Evolutionary conservation across 2,113 vertebrate species (phyloP).

Genomic region (Ctenodactylus gundi): DNA sequence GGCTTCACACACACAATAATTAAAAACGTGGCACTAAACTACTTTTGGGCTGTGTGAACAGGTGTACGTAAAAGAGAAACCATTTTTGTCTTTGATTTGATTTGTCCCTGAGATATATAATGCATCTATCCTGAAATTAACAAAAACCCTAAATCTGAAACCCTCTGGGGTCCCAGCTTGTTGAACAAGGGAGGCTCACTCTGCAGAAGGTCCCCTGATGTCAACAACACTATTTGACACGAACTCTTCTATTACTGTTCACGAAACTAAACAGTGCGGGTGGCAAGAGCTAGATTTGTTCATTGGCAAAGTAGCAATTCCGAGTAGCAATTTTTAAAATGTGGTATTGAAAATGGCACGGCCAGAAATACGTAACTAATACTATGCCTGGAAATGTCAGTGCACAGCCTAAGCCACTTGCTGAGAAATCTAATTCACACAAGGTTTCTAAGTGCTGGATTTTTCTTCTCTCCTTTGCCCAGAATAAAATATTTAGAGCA

Average conservation of each 20-base stretch:
- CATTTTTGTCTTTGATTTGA: neutral
- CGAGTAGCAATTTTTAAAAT: slow-evolving; percentile 56
- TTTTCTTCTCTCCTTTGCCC: neutral
- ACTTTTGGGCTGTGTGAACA: neutral
- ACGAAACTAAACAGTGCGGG: neutral
- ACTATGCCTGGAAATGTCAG: neutral
- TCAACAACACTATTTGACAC: slow-evolving; percentile 25
- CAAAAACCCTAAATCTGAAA: neutral
- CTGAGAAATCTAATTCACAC: neutral
- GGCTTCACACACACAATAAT: neutral
- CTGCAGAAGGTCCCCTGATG: neutral
- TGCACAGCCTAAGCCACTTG: neutral
- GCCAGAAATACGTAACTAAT: neutral
- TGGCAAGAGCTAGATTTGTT: neutral
- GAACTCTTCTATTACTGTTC: slow-evolving; percentile 30
- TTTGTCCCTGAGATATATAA: neutral
- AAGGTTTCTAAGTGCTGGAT: neutral
- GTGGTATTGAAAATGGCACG: neutral
- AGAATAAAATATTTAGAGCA: neutral
- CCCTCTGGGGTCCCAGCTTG: neutral
- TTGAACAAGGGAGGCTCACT: neutral
- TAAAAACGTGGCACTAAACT: too few relatives aligned
- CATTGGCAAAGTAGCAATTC: slow-evolving; percentile 38
- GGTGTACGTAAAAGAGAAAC: neutral
- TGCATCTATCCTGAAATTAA: neutral